Conservation (phyloP, 64 coral and sea anemone species). For the Montipora capricornis region DNA sequence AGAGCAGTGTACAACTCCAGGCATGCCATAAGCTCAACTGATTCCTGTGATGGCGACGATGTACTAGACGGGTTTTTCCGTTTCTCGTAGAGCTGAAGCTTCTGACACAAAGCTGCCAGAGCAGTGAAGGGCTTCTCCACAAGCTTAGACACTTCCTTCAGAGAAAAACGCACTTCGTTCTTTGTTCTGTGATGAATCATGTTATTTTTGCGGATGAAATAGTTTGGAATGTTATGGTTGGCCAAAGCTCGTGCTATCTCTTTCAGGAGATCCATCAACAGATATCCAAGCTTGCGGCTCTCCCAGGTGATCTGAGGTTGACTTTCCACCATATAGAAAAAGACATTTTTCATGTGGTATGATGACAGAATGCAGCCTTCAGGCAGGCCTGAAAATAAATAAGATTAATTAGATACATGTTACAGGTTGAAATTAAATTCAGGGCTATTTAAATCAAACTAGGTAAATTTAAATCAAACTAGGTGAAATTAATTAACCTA, state of each 20-base stretch:
- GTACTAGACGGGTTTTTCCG: neutral
- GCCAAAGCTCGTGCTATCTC: slow-evolving; percentile 10
- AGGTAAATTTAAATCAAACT: no score
- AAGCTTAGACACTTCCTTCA: slow-evolving; percentile 22
- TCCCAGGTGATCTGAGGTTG: slow-evolving; percentile 2
- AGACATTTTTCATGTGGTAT: slow-evolving; percentile 37
- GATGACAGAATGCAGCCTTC: slow-evolving; percentile 32
- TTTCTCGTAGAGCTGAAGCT: slow-evolving; percentile 13
- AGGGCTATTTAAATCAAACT: no score
- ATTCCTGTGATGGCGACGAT: neutral
- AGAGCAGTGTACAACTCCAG: neutral
- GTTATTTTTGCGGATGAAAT: slow-evolving; percentile 20
- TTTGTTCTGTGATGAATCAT: slow-evolving; percentile 35
- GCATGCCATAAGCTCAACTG: neutral
- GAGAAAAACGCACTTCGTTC: slow-evolving; percentile 1
- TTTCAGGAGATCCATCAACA: neutral
- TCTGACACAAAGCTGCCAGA: slow-evolving; percentile 24
- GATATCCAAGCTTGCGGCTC: neutral
- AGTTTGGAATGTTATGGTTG: slow-evolving; percentile 41
- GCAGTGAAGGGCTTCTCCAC: slow-evolving; percentile 16
- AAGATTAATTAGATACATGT: no score
- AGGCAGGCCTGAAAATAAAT: neutral
- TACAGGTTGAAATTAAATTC: no score
- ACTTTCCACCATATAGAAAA: slow-evolving; percentile 26
- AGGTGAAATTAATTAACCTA: no score